phyloP scores from a whole-genome alignment of 2,888 invertebrate genomes.

The Charanyca ferruginea region DNA sequence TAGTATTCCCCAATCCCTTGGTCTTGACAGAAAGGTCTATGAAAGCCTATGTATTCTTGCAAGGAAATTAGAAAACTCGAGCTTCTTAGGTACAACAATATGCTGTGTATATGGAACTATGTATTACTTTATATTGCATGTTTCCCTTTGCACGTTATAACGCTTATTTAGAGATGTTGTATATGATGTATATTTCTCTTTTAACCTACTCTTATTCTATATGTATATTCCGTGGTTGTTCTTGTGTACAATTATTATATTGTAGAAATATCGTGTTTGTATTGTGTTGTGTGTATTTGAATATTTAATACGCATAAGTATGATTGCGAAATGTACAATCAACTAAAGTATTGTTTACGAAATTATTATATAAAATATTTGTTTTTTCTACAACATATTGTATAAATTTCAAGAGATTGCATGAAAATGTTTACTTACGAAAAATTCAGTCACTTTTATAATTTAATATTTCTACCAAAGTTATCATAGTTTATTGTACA shows the following conservation, averaged over 20 bases:
- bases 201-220: conserved; percentile 22
- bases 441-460: conserved; percentile 6
- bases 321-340: conserved; percentile 59
- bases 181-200: conserved; percentile 36
- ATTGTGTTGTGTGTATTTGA: conserved; percentile 44
- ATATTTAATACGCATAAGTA: conserved; percentile 8
- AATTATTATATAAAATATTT: conserved; percentile 4
- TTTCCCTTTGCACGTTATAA: conserved; percentile 48
- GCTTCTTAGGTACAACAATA: conserved; percentile 59
- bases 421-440: conserved; percentile 1
- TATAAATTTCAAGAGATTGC: conserved; percentile 3
- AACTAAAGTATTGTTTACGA: conserved; percentile 27
- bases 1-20: conserved; percentile 77
- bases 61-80: conserved; percentile 59
- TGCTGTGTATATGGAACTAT: conserved; percentile 38
- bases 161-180: conserved; percentile 53
- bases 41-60: conserved; percentile 44
- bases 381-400: conserved; percentile 4
- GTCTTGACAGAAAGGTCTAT: conserved; percentile 65
- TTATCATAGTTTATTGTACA: conserved; percentile 63
- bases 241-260: conserved; percentile 29
- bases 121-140: conserved; percentile 46
- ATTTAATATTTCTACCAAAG: conserved; percentile 22
- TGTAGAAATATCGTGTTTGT: conserved; percentile 39
- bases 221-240: background rate